These are phyloP conservation scores for Galaxias olidus DNA, from an alignment of 2,797 vertebrate species.

Conservation along the genomic window DNA sequence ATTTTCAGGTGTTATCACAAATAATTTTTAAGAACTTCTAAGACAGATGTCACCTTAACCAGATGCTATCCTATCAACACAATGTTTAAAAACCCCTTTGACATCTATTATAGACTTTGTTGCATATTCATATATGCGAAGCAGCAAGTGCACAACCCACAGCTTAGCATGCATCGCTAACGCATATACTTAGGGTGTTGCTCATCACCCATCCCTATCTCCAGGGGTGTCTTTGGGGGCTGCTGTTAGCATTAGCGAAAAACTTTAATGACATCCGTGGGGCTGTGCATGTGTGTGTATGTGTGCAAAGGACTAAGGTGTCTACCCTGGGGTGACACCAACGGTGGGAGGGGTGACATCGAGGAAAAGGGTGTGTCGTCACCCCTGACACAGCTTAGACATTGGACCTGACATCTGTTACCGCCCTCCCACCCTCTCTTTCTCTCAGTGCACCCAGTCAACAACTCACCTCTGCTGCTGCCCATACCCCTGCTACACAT, in stretches of 20 bases:
- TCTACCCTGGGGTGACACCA: constrained; percentile 82
- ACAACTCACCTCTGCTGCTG: background rate
- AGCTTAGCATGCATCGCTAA: constrained; percentile 84
- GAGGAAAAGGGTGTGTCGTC: constrained; percentile 82
- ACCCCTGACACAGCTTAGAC: constrained; percentile 65
- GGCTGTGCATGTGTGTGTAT: constrained; percentile 64
- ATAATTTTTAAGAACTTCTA: background rate
- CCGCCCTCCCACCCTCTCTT: background rate
- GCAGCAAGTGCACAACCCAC: constrained; percentile 83
- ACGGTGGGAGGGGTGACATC: constrained; percentile 89
- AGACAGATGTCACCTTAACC: constrained; percentile 2
- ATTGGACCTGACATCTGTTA: constrained; percentile 59
- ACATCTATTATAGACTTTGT: constrained; percentile 21
- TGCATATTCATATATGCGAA: constrained; percentile 62
- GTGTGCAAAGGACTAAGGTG: constrained; percentile 56
- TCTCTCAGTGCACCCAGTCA: background rate
- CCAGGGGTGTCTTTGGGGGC: constrained; percentile 73
- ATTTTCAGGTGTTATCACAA: background rate
- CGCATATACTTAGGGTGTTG: constrained; percentile 79
- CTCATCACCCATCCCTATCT: constrained; percentile 36
- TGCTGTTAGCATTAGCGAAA: constrained; percentile 80
- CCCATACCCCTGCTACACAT: background rate
- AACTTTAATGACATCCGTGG: constrained; percentile 86
- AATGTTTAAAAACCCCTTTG: background rate
- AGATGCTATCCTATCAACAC: background rate